Conservation (phyloP, 2,888 invertebrate species). For the Caenorhabditis uteleia region DNA sequence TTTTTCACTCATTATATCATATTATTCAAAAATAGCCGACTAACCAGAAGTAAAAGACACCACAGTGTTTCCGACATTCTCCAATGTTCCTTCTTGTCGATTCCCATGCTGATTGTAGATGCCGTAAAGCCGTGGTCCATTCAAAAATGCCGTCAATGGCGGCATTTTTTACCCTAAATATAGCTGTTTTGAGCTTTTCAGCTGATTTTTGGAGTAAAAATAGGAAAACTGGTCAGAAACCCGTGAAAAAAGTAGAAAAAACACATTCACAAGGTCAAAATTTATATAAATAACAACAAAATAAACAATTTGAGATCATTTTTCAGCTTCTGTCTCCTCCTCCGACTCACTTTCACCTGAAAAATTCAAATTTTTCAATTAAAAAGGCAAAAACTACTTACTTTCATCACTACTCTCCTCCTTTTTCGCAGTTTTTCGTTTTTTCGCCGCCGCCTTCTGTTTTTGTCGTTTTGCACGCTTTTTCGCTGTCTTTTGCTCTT, state of each 20-base stretch:
- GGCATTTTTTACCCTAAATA: conserved; percentile 9
- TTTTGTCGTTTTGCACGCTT: conserved; percentile 83
- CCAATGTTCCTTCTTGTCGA: conserved; percentile 19
- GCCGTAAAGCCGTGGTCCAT: conserved; percentile 48
- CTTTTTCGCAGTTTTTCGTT: conserved; percentile 41
- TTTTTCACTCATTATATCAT: too few species aligned
- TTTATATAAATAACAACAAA: not conserved
- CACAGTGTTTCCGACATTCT: conserved; percentile 32
- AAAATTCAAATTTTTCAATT: conserved; percentile 1
- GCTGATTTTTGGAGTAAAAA: too few species aligned
- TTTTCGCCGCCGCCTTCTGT: conserved; percentile 46
- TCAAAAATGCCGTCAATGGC: conserved; percentile 22
- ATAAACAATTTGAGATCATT: not conserved
- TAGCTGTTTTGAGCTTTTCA: too few species aligned
- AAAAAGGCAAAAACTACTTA: not conserved
- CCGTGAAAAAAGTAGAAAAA: not conserved
- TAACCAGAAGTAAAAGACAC: conserved; percentile 33
- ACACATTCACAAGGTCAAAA: conserved; percentile 1
- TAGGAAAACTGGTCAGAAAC: too few species aligned
- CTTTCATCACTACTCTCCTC: conserved; percentile 11
- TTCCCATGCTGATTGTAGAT: conserved; percentile 16
- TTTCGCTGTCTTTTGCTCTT: conserved; percentile 75
- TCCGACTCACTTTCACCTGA: conserved; percentile 17
- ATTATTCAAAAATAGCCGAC: not conserved
- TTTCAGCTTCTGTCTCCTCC: conserved; percentile 7